Evolutionary conservation across 2,113 vertebrate species (phyloP), one percentile per base, ranked within the genome.

Genomic region (Gavia stellata): DNA sequence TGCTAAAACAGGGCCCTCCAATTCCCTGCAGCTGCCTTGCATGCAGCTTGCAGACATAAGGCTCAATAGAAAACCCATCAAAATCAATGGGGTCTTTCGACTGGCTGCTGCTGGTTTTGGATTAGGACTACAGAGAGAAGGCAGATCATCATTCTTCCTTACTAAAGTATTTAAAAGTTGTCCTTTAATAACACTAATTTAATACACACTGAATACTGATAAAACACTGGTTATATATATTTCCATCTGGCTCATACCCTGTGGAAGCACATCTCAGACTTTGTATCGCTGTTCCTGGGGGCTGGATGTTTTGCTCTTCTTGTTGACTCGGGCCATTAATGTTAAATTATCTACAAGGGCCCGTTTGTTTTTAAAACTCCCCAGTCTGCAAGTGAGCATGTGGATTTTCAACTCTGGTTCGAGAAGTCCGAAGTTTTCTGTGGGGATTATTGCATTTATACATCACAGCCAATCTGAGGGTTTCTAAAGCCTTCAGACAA

Each of bases 281-380:
- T n/a, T 56, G 56, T 18, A 90, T 70, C 7, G 1, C 40, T 84
- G 61, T 96, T 96, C 65, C 86, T 91, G 53, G 44, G 71, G 86
- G 24, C 61, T 81, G 62, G 85, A 80, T 59, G 68, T 45, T 94
- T 84, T 94, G 47, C 92, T 56, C 89, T 96, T 92, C 93, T 96
- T 88, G 79, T 93, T 96, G 95, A 96, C 86, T 95, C 42, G 86
- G 93, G 82, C 45, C 95, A 97, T 96, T 96, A 96, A 95, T 89
- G 92, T 75, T 87, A 56, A 93, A 92, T 96, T 88, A 95, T 96
- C 95, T 96, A 91, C 93, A 86, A 92, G 92, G 94, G 92, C 93
- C 93, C 9, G 58, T 93, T 96, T 96, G 86, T 33, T 94, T 96
- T 97, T 94, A 96, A 96, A 96, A 96, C 86, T 94, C 93, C 90